Conservation (phyloP, 2,888 invertebrate species). For the Sclerodermus sp. region DNA sequence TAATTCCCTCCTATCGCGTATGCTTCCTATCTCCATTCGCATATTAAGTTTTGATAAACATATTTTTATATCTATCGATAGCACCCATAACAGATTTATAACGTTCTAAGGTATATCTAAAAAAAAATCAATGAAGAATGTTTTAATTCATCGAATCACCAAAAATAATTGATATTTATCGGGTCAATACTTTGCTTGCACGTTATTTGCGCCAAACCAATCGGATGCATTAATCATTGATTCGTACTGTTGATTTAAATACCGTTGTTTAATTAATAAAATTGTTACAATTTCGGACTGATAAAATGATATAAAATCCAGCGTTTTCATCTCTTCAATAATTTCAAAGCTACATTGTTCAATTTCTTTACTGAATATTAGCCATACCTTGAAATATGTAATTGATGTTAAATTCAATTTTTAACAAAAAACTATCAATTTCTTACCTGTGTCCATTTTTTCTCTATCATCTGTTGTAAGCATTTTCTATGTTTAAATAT, state of each 20-base stretch:
- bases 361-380: slow-evolving; percentile 75
- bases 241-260: slow-evolving; percentile 33
- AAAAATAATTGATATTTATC: slow-evolving; percentile 4
- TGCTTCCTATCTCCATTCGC: slow-evolving; percentile 22
- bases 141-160: slow-evolving; percentile 19
- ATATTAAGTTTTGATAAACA: slow-evolving; percentile 9
- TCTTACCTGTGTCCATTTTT: slow-evolving; percentile 42
- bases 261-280: slow-evolving; percentile 68
- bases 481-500: slow-evolving; percentile 32
- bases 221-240: slow-evolving; percentile 42
- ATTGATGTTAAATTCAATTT: background rate
- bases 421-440: background rate
- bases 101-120: slow-evolving; percentile 30
- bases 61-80: slow-evolving; percentile 21
- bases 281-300: slow-evolving; percentile 71
- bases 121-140: slow-evolving; percentile 17
- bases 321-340: slow-evolving; percentile 61
- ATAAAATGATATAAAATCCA: slow-evolving; percentile 65
- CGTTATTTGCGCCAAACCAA: slow-evolving; percentile 42
- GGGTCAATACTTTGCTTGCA: slow-evolving; percentile 31
- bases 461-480: slow-evolving; percentile 32
- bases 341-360: slow-evolving; percentile 65
- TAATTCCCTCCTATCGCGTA: too few relatives aligned
- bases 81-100: slow-evolving; percentile 28
- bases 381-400: slow-evolving; percentile 64